Base-by-base conservation (phyloP, 2,888 invertebrate species). In the Megamerina dolium region DNA sequence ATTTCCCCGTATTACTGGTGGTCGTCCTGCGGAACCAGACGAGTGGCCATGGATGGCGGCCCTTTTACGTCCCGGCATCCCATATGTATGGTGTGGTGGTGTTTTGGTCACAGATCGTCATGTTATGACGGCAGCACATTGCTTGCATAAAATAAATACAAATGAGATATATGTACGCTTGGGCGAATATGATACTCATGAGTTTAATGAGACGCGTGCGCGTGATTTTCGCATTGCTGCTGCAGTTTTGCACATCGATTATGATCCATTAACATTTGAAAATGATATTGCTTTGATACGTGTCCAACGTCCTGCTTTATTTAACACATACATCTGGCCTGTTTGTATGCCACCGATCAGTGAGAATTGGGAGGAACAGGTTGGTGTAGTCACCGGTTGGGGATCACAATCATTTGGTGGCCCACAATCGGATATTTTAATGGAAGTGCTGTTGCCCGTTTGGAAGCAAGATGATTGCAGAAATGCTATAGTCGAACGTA, bases 11-110 rank as follows among this genome's bases (percentile, higher is more conserved):
- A 74, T 83, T 23, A 74, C 77, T 8, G 83, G 83, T 2, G 79
- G 84, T 0, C 71, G 77, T 19, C 78, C 79, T 0, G 80, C 84
- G 1, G 78, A 80, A 58, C 76, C 77, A 1, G 76, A 77, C 35
- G 85, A 86, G 60, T 90, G 87, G 83, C 86, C 86, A 0, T 87
- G 90, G 91, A 83, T 90, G 78, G 88, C 81, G 0, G 87, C 86
- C 2, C 66, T 91, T 46, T 76, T 87, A 13, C 77, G 80, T 1
- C 71, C 73, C 4, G 75, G 77, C 16, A 67, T 73, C 38, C 74
- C 77, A 27, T 77, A 80, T 61, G 79, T 80, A 41, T 66, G 64
- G 59, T 91, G 90, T 62, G 90, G 90, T 0, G 91, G 88, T 1
- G 82, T 80, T 1, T 75, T 91, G 32, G 83, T 91, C 51, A 87